Conservation (phyloP, 2,888 invertebrate species). For the Agriopis aurantiaria region DNA sequence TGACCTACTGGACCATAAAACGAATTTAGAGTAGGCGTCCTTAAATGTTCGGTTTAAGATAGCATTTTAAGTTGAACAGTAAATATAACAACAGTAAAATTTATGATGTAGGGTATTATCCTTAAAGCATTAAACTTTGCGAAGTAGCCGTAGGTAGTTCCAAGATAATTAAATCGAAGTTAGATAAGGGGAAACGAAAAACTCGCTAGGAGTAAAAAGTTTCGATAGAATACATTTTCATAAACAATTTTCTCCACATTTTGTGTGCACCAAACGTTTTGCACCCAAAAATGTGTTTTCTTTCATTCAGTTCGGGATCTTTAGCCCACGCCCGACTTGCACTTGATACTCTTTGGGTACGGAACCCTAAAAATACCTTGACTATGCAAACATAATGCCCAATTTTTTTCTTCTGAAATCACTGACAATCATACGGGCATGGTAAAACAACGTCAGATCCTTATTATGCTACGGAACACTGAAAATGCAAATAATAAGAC, state of each 20-base stretch:
- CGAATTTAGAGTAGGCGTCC: constrained; percentile 13
- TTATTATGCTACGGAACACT: no score
- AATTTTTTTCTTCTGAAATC: background rate
- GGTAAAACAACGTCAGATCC: no score
- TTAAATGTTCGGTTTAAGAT: constrained; percentile 6
- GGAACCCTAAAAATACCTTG: no score
- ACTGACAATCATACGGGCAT: no score
- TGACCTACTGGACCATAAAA: constrained; percentile 21
- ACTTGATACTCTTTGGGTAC: no score
- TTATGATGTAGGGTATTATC: constrained; percentile 14
- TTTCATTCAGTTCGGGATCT: no score
- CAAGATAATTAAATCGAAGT: constrained; percentile 44
- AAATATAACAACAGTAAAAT: background rate
- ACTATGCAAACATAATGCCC: no score
- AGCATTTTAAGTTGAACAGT: background rate
- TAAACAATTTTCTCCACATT: background rate
- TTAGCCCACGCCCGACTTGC: no score
- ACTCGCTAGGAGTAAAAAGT: background rate
- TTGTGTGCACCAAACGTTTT: no score
- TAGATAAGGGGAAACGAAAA: constrained; percentile 35
- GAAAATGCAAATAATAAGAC: no score
- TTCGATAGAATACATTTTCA: background rate
- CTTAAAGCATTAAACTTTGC: constrained; percentile 31
- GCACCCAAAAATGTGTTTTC: no score
- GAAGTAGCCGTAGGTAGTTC: constrained; percentile 8